phyloP scores from a whole-genome alignment of 2,113 vertebrate genomes.

The Mastomys coucha region DNA sequence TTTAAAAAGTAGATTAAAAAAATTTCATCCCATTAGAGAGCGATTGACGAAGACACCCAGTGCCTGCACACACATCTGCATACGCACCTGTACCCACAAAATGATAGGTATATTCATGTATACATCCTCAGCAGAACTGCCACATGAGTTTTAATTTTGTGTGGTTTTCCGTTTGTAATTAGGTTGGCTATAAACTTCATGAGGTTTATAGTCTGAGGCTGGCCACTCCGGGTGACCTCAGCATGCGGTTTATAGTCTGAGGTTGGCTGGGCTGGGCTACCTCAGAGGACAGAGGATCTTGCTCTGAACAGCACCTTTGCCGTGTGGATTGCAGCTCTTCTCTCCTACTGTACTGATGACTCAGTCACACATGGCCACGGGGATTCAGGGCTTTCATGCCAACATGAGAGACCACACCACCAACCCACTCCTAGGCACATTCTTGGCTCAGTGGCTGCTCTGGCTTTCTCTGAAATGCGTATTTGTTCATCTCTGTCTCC shows the following conservation, averaged over 20 bases:
- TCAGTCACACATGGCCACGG: not conserved
- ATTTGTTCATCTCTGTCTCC: not conserved
- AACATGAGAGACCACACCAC: not conserved
- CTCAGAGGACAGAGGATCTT: not conserved
- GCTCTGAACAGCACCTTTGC: not conserved
- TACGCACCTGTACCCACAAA: not conserved
- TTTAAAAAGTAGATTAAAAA: too few relatives aligned
- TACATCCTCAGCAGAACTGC: not conserved
- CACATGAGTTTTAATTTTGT: not conserved
- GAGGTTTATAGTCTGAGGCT: not conserved
- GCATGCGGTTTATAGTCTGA: not conserved
- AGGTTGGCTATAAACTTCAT: not conserved
- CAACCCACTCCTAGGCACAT: not conserved
- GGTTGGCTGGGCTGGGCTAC: not conserved
- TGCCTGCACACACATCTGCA: not conserved
- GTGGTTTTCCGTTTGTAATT: not conserved
- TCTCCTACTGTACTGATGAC: not conserved
- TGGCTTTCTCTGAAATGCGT: constrained; percentile 25
- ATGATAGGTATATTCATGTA: too few relatives aligned
- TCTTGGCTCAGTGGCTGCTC: not conserved
- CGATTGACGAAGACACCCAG: not conserved
- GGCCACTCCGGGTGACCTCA: not conserved
- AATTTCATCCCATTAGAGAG: not conserved
- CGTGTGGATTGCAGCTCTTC: not conserved
- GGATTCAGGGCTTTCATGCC: not conserved